Conservation (phyloP, 2,888 invertebrate species). For the Pristionchus japonicus region DNA sequence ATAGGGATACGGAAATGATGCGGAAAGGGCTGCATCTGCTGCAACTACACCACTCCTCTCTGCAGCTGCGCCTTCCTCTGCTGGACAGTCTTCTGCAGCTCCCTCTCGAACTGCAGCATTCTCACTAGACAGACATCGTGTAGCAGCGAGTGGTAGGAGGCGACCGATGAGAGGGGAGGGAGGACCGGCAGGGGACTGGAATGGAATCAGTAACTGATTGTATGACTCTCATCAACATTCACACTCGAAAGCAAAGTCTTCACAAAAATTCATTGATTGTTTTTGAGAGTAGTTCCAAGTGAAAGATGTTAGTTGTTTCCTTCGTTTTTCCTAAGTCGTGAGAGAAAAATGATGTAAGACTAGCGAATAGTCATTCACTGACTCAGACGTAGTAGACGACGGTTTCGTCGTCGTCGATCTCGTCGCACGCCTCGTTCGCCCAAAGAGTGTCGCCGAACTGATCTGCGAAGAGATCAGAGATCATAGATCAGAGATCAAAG, state of each 20-base stretch:
- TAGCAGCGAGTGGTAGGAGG: neutral
- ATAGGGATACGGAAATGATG: no score
- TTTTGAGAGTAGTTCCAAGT: neutral
- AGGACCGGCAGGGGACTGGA: neutral
- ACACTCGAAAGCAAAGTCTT: no score
- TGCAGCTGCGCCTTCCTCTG: neutral
- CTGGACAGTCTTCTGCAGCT: neutral
- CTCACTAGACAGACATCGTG: neutral
- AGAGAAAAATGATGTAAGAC: neutral
- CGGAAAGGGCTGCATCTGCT: no score
- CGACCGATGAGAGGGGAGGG: neutral
- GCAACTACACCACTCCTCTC: neutral
- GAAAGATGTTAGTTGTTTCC: no score
- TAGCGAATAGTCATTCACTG: neutral
- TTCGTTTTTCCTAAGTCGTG: no score
- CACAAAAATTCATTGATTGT: no score
- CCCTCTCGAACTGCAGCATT: neutral
- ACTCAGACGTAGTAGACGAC: conserved; percentile 44
- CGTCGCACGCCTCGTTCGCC: conserved; percentile 9
- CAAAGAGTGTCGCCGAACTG: conserved; percentile 34
- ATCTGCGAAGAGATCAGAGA: no score
- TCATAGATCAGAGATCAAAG: no score
- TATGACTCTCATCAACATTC: neutral
- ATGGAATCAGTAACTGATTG: neutral
- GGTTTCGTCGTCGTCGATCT: conserved; percentile 39